These are phyloP conservation scores for Girardinichthys multiradiatus DNA, from an alignment of 2,113 vertebrate species.

Conservation along the genomic window DNA sequence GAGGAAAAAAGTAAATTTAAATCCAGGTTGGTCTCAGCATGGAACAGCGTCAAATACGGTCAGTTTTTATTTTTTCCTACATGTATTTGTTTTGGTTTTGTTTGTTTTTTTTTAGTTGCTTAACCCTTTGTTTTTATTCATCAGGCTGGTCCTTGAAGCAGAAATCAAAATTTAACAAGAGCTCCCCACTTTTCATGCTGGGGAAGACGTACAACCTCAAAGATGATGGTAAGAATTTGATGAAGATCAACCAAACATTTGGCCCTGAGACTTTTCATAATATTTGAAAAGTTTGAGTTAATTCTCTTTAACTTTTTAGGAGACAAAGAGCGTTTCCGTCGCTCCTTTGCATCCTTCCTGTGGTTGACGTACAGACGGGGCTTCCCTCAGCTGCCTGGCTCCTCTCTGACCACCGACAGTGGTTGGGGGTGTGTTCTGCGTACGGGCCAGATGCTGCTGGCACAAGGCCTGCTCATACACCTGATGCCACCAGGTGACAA, in stretches of 20 bases:
- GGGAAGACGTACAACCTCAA: conserved; percentile 82
- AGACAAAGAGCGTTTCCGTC: conserved; percentile 81
- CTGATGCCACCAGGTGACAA: conserved; percentile 82
- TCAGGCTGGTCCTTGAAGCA: conserved; percentile 86
- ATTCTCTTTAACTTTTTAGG: conserved; percentile 62
- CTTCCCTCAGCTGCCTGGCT: conserved; percentile 81
- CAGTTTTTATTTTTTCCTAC: conserved; percentile 24
- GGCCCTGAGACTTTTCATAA: neutral
- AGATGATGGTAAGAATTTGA: conserved; percentile 74
- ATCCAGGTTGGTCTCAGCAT: conserved; percentile 84
- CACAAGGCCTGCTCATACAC: conserved; percentile 85
- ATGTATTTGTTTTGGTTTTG: neutral
- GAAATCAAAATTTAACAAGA: conserved; percentile 86
- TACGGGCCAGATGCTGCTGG: conserved; percentile 91
- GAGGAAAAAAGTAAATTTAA: conserved; percentile 85
- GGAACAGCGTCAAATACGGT: conserved; percentile 93
- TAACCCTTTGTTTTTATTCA: neutral
- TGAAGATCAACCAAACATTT: neutral
- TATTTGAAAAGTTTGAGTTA: neutral
- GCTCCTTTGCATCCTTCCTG: conserved; percentile 82
- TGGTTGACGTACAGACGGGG: conserved; percentile 91
- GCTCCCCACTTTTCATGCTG: conserved; percentile 82
- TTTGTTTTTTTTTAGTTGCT: neutral
- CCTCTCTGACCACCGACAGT: conserved; percentile 85
- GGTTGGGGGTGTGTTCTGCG: conserved; percentile 93